Base-by-base conservation (phyloP, 2,888 invertebrate genomes). In the Sycophila texana region DNA sequence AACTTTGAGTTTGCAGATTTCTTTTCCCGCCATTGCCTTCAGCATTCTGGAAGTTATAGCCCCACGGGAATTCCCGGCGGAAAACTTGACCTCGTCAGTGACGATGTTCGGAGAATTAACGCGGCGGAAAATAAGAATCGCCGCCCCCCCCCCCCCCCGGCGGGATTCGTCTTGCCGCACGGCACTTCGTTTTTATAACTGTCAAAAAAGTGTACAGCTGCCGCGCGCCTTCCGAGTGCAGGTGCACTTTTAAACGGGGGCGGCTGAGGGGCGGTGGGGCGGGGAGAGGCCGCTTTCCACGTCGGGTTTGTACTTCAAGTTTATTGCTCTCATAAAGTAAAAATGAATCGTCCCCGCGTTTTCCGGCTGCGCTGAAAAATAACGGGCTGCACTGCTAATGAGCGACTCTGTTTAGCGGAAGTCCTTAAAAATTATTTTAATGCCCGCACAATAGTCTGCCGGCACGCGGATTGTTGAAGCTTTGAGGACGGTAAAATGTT, bases 81-180 rank as follows among this genome's bases (percentile, higher is more conserved):
- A 14, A 63, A 63, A 63, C 14, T n/a, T 63, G 16, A 16, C 61
- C 30, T 30, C 30, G 13, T 39, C 22, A 39, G 30, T n/a, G 20
- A 30, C 14, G 30, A 30, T 26, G 39, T 39, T 16, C n/a, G 39
- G 39, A 18, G 39, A n/a, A 63, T 39, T n/a, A 63, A 63, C 63
- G 18, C 63, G 16, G 63, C 63, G 63, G 63, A 63, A 63, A 63
- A 39, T 39, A 60, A 60, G 60, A 60, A 60, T 60, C 22, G 14
- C 22, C 22, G n/a, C n/a, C n/a, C n/a, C n/a, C n/a, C n/a, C n/a
- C n/a, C n/a, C n/a, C 13, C 22, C 22, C 12, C 22, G 39, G 47
- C 47, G 30, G n/a, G 57, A 63, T 30, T 12, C n/a, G 10, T n/a
- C 10, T 30, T 3, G 26, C 16, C 16, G 16, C 3, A 13, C 39